Conservation (phyloP, 2,113 vertebrate species). For the Dolichotis patagonum region DNA sequence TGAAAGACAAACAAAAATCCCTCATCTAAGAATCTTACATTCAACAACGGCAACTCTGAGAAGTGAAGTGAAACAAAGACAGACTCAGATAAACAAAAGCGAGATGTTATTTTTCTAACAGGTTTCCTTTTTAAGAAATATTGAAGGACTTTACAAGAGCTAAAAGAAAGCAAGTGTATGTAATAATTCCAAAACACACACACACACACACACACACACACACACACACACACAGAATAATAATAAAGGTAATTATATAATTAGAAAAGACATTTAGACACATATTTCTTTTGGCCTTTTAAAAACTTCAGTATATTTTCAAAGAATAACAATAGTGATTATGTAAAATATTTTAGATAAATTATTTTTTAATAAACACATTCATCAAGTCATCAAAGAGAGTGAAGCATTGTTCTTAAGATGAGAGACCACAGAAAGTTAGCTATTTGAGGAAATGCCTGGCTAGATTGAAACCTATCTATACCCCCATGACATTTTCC, state of each 20-base stretch:
- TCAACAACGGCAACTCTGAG: neutral
- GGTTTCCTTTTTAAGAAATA: neutral
- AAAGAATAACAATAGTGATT: neutral
- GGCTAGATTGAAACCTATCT: neutral
- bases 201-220: neutral
- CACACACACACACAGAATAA: too few relatives aligned
- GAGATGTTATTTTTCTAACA: neutral
- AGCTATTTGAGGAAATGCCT: neutral
- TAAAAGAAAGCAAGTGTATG: neutral
- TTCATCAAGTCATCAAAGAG: neutral
- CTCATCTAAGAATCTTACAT: neutral
- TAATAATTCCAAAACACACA: neutral
- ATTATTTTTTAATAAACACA: neutral
- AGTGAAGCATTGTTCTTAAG: neutral
- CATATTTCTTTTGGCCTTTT: neutral
- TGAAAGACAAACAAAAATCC: neutral
- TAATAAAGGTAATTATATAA: neutral
- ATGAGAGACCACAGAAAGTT: neutral
- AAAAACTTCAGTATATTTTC: neutral
- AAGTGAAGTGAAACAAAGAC: neutral
- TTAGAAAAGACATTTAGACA: neutral
- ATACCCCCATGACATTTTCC: neutral
- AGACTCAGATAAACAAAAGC: neutral
- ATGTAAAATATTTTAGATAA: slow-evolving; percentile 4
- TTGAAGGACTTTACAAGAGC: neutral